phyloP scores from a whole-genome alignment of 2,113 vertebrate species.

The Laticauda colubrina region DNA sequence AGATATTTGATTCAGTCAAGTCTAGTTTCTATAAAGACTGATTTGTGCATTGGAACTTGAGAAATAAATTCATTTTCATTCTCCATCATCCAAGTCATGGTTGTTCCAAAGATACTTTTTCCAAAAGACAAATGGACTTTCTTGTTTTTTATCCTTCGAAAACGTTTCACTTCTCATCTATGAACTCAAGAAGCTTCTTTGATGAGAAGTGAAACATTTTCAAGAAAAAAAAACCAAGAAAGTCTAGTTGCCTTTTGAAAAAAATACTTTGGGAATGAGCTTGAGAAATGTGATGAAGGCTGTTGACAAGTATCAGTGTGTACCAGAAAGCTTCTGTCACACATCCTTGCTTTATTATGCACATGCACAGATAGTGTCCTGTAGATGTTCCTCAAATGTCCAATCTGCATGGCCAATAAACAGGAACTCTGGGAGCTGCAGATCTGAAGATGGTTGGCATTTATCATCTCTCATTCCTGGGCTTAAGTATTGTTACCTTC shows the following conservation, averaged over 20 bases:
- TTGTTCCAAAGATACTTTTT: too few relatives aligned
- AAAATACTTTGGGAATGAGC: not conserved
- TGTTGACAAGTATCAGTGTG: not conserved
- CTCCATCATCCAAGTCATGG: too few relatives aligned
- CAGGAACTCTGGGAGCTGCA: not conserved
- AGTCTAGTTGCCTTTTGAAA: not conserved
- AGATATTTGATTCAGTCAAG: too few relatives aligned
- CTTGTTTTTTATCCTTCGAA: too few relatives aligned
- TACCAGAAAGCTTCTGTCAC: not conserved
- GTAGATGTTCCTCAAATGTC: not conserved
- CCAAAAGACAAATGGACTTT: too few relatives aligned
- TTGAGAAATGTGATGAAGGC: not conserved
- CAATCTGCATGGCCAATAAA: not conserved
- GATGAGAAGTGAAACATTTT: too few relatives aligned
- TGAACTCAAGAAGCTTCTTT: not conserved
- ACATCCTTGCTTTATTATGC: not conserved
- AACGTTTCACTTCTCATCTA: too few relatives aligned
- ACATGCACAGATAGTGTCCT: not conserved
- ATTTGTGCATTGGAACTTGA: too few relatives aligned
- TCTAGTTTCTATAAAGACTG: too few relatives aligned
- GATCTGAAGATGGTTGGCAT: not conserved
- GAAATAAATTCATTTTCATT: too few relatives aligned
- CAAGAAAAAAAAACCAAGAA: not conserved
- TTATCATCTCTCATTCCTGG: not conserved
- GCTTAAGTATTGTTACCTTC: not conserved